These are phyloP conservation scores for Polypedilum vanderplanki DNA, from an alignment of 1,140 invertebrate species.

Conservation along the genomic window DNA sequence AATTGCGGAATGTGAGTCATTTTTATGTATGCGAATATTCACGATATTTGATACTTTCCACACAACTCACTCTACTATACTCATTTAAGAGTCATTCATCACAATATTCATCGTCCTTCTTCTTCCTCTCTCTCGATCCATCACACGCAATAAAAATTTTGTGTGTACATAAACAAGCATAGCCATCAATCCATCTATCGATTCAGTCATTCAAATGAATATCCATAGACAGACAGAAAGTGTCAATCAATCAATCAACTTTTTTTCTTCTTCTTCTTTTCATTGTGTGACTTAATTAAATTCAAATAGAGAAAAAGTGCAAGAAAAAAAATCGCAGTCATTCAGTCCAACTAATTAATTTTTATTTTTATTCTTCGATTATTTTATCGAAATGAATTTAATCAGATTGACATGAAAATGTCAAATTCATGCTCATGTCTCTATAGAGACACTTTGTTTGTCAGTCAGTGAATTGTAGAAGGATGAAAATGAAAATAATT, in stretches of 20 bases:
- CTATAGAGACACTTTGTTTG: not conserved
- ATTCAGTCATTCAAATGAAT: not conserved
- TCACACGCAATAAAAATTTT: not conserved
- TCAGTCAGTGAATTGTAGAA: not conserved
- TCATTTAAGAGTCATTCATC: not conserved
- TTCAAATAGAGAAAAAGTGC: not conserved
- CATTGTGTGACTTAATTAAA: not conserved
- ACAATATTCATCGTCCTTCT: not conserved
- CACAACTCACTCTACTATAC: not conserved
- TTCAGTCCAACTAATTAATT: not conserved
- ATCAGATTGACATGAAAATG: constrained; percentile 26
- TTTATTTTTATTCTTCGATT: not conserved
- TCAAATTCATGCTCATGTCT: constrained; percentile 23
- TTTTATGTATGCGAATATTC: too few species aligned
- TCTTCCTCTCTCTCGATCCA: not conserved
- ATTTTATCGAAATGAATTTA: not conserved
- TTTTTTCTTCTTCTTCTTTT: not conserved
- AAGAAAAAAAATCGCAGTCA: not conserved
- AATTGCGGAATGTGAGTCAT: too few species aligned
- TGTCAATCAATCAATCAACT: constrained; percentile 27
- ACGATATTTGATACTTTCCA: too few species aligned
- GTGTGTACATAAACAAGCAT: not conserved
- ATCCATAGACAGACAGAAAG: constrained; percentile 3
- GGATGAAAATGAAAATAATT: not conserved
- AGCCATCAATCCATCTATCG: constrained; percentile 1